phyloP scores from a whole-genome alignment of 2,888 invertebrate genomes.

The Apamea sordens region DNA sequence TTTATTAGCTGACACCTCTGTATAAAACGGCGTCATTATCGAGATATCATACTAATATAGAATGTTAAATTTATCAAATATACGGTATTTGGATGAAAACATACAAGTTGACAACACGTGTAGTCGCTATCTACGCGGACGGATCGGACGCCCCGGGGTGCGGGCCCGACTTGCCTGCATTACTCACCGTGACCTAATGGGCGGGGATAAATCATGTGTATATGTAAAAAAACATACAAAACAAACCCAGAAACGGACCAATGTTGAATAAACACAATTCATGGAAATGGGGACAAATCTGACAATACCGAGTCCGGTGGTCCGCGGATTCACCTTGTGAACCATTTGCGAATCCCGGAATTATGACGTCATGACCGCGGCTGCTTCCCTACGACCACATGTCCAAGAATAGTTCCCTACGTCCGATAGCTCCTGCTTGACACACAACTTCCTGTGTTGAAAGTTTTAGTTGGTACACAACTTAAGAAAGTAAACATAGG shows the following conservation, averaged over 20 bases:
- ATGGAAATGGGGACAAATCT: constrained; percentile 89
- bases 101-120: constrained; percentile 90
- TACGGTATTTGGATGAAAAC: constrained; percentile 88
- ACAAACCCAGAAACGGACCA: constrained; percentile 82
- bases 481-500: neutral
- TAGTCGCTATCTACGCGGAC: constrained; percentile 86
- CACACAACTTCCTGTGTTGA: constrained; percentile 38
- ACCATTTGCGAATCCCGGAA: constrained; percentile 77
- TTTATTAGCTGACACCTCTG: constrained; percentile 84
- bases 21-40: constrained; percentile 85
- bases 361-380: constrained; percentile 69
- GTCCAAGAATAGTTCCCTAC: constrained; percentile 33
- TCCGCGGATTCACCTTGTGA: constrained; percentile 76
- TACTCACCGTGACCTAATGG: constrained; percentile 89
- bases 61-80: constrained; percentile 87
- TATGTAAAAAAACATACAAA: constrained; percentile 84
- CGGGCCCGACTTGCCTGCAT: constrained; percentile 81
- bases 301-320: constrained; percentile 84
- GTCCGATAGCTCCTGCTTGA: constrained; percentile 23
- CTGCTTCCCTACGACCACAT: constrained; percentile 34
- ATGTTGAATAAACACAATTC: constrained; percentile 89
- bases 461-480: constrained; percentile 6
- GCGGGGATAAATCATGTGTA: constrained; percentile 88
- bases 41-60: constrained; percentile 86
- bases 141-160: constrained; percentile 88